Evolutionary conservation across 2,888 invertebrate genomes (phyloP).

Genomic region (Hypomecis atomaria): DNA sequence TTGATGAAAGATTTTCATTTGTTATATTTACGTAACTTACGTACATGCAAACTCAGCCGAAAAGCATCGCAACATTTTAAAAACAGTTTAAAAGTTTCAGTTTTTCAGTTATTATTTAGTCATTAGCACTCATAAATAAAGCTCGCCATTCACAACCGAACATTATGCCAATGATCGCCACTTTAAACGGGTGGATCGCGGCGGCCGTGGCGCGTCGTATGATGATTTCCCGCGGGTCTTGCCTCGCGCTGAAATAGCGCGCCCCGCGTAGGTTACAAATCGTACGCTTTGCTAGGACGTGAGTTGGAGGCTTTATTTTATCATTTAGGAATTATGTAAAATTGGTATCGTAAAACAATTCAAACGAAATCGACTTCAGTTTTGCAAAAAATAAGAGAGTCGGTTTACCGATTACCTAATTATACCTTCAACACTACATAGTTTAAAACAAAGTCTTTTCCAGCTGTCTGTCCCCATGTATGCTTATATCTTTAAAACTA

Average conservation of each 20-base stretch:
- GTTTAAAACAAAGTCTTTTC: too few relatives aligned
- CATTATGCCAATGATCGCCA: constrained; percentile 36
- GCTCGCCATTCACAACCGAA: constrained; percentile 10
- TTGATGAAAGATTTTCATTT: too few relatives aligned
- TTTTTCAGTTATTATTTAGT: background rate
- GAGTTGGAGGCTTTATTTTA: constrained; percentile 13
- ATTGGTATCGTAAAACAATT: background rate
- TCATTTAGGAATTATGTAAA: background rate
- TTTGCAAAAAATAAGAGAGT: too few relatives aligned
- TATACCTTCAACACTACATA: too few relatives aligned
- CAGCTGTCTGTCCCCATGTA: too few relatives aligned
- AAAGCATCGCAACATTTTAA: too few relatives aligned
- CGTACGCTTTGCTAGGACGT: constrained; percentile 16
- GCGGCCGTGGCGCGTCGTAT: constrained; percentile 45
- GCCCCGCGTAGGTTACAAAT: constrained; percentile 22
- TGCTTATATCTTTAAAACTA: too few relatives aligned
- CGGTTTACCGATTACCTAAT: too few relatives aligned
- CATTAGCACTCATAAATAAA: constrained; percentile 12
- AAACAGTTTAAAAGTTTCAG: background rate
- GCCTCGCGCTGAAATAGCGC: constrained; percentile 17
- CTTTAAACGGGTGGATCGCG: constrained; percentile 42
- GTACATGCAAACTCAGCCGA: too few relatives aligned
- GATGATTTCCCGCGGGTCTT: constrained; percentile 58
- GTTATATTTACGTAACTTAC: too few relatives aligned
- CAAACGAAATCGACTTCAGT: too few relatives aligned